These are phyloP conservation scores for Scolopax bukidnonensis DNA, from an alignment of 2,797 vertebrate genomes.

Conservation along the genomic window DNA sequence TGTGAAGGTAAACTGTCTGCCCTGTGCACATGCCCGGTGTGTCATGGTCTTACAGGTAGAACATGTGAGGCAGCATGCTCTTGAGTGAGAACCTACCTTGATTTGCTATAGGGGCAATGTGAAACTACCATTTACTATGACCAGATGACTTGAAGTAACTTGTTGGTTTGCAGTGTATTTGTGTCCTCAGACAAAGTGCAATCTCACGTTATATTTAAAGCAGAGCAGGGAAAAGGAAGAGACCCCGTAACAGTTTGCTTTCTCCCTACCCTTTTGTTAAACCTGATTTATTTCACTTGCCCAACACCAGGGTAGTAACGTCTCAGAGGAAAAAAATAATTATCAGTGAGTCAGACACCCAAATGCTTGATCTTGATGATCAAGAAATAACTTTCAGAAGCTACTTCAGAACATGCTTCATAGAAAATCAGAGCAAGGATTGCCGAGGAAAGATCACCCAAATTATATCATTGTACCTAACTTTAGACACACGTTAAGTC, in stretches of 20 bases:
- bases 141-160: neutral
- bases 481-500: neutral
- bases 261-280: neutral
- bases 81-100: neutral
- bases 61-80: neutral
- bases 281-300: neutral
- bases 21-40: no score
- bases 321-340: neutral
- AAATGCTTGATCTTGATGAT: neutral
- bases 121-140: neutral
- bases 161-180: neutral
- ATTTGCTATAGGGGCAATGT: neutral
- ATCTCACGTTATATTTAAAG: neutral
- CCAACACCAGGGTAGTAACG: neutral
- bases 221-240: neutral
- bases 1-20: neutral
- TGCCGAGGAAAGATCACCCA: neutral
- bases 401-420: neutral
- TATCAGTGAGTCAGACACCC: neutral
- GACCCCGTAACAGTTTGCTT: neutral
- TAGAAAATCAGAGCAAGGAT: neutral
- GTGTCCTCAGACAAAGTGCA: neutral
- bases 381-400: neutral
- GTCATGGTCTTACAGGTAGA: neutral
- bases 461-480: neutral